phyloP scores from a whole-genome alignment of 1,140 invertebrate genomes.

The Mya arenaria region DNA sequence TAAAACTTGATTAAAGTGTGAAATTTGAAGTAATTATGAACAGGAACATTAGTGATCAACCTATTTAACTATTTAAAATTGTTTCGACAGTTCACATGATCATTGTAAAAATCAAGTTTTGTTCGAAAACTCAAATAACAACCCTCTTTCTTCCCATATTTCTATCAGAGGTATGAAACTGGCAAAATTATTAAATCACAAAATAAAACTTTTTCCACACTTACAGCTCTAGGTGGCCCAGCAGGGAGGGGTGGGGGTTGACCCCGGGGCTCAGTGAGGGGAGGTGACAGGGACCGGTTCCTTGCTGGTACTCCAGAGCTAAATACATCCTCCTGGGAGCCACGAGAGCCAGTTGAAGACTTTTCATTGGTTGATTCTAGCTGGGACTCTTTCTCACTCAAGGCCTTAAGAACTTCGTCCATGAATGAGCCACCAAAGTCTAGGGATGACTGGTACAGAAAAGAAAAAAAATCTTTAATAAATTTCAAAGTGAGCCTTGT shows the following conservation, averaged over 20 bases:
- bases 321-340: slow-evolving; percentile 32
- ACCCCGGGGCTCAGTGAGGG: slow-evolving; percentile 30
- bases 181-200: neutral
- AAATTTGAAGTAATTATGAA: too few relatives aligned
- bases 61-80: too few relatives aligned
- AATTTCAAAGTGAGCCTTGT: too few relatives aligned
- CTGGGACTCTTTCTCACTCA: slow-evolving; percentile 82
- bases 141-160: too few relatives aligned
- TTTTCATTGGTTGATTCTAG: slow-evolving; percentile 54
- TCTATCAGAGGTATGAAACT: too few relatives aligned
- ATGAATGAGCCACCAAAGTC: slow-evolving; percentile 96
- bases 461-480: too few relatives aligned
- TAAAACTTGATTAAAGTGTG: too few relatives aligned
- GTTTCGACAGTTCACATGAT: too few relatives aligned
- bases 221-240: slow-evolving; percentile 63
- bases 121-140: too few relatives aligned
- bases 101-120: too few relatives aligned
- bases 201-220: neutral
- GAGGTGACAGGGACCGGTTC: slow-evolving; percentile 56
- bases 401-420: slow-evolving; percentile 94
- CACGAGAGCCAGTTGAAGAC: slow-evolving; percentile 28
- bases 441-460: slow-evolving; percentile 85
- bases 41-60: too few relatives aligned
- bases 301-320: neutral
- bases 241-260: slow-evolving; percentile 58